Evolutionary conservation across 2,888 invertebrate genomes (phyloP), one percentile per base, ranked within the genome.

Genomic region (Dorcus parallelipipedus): DNA sequence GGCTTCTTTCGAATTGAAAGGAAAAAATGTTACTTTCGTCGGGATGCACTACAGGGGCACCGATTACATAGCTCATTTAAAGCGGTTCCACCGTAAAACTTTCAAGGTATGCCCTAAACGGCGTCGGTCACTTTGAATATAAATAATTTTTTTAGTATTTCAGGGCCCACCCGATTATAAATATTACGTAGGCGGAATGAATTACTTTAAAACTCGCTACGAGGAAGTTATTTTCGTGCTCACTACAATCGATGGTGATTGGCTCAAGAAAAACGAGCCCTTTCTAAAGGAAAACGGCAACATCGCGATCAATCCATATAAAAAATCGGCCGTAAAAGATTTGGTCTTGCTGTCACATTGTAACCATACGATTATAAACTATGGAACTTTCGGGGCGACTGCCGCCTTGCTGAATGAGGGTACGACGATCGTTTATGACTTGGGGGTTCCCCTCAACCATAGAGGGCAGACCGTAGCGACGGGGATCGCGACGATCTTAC

Each of bases 291-390:
- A 58, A 42, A 26, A 51, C 52, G 23, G 56, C 38, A 40, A 43
- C 42, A 42, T 63, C 1, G 41, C 40, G 9, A n/a, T 45, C 7
- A 56, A 56, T 38, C 56, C 52, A 7, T 52, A 40, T 8, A 20
- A n/a, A 2, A 50, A 52, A n/a, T 41, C 45, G 38, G 38, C 49
- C 23, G 49, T 53, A n/a, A 51, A 56, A 14, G 65, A 65, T 56
- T 49, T 65, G 14, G 58, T 54, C 3, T 26, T 64, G 9, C 47
- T 65, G 33, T 57, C 62, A 8, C 56, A 61, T 38, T 65, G 64
- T 42, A 63, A 65, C 52, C 65, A 65, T 26, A 61, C 55, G 9
- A 62, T 65, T 38, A 62, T 65, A 20, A 61, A 52, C 42, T 65
- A 65, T 38, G 65, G 65, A 17, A 64, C 65, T 3, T 65, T 63